phyloP scores from a whole-genome alignment of 2,113 vertebrate species.

The Scatophagus argus region DNA sequence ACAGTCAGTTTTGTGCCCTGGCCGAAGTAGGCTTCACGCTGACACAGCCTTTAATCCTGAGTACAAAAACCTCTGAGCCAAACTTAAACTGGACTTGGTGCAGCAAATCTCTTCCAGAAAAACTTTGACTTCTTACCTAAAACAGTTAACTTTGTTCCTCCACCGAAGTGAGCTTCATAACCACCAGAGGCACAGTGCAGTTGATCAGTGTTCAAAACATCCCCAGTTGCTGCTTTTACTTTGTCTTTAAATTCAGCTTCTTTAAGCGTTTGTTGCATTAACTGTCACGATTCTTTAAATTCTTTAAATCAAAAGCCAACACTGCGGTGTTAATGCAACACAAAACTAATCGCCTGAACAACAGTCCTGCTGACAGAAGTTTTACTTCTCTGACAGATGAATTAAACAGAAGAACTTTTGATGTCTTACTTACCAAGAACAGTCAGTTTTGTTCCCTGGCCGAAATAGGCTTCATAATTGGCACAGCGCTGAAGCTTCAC shows the following conservation, averaged over 20 bases:
- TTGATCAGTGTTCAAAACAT: background rate
- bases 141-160: background rate
- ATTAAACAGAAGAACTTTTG: background rate
- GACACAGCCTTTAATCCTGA: background rate
- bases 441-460: background rate
- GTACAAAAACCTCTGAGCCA: background rate
- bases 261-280: background rate
- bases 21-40: background rate
- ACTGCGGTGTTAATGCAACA: background rate
- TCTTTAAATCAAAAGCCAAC: background rate
- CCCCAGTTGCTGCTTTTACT: background rate
- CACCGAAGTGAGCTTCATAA: background rate
- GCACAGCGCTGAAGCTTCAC: background rate
- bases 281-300: too few species aligned
- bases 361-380: background rate
- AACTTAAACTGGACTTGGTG: background rate
- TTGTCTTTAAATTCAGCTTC: background rate
- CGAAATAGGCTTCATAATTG: background rate
- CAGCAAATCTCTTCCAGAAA: too few species aligned
- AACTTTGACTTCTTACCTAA: background rate
- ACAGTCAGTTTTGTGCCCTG: background rate
- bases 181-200: conserved; percentile 11
- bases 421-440: background rate
- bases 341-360: background rate
- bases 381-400: background rate